A percentile compares a stretch with the other conserved stretches of the same genome.
phyloP scores from a whole-genome alignment of 2,113 vertebrate species.

The Calypte anna region DNA sequence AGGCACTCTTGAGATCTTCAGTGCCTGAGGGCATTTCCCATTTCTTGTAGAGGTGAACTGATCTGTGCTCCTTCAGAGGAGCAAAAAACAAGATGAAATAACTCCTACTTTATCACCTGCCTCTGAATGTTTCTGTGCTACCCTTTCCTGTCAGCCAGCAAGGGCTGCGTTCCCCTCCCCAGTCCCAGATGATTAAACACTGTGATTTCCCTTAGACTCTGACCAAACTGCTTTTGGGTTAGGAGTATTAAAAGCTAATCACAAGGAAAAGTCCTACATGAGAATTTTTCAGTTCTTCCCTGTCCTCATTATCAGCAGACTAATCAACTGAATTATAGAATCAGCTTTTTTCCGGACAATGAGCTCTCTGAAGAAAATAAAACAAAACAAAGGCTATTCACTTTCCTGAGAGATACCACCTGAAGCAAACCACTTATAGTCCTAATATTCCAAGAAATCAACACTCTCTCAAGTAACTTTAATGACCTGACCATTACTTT shows the following conservation, averaged over 20 bases:
- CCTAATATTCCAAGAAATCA: neutral
- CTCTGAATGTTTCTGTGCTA: neutral
- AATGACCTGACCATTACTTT: neutral
- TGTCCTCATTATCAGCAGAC: neutral
- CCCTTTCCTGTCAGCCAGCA: neutral
- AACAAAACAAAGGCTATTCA: neutral
- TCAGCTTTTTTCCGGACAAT: neutral
- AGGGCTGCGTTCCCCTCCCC: neutral
- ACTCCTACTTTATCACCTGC: constrained; percentile 26
- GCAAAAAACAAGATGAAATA: constrained; percentile 46
- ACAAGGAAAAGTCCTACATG: neutral
- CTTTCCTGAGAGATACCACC: neutral
- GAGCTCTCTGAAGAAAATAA: constrained; percentile 26
- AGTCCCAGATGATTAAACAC: constrained; percentile 36
- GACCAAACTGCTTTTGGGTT: neutral
- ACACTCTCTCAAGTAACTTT: neutral
- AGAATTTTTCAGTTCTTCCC: neutral
- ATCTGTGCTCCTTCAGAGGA: constrained; percentile 34
- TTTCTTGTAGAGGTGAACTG: constrained; percentile 51
- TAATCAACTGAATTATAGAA: constrained; percentile 14
- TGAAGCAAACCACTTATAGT: neutral
- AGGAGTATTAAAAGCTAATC: constrained; percentile 5
- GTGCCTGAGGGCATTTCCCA: constrained; percentile 38
- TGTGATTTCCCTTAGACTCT: neutral
- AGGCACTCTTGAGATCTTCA: neutral